Evolutionary conservation across 2,113 vertebrate genomes (phyloP).

Genomic region (Rana temporaria): DNA sequence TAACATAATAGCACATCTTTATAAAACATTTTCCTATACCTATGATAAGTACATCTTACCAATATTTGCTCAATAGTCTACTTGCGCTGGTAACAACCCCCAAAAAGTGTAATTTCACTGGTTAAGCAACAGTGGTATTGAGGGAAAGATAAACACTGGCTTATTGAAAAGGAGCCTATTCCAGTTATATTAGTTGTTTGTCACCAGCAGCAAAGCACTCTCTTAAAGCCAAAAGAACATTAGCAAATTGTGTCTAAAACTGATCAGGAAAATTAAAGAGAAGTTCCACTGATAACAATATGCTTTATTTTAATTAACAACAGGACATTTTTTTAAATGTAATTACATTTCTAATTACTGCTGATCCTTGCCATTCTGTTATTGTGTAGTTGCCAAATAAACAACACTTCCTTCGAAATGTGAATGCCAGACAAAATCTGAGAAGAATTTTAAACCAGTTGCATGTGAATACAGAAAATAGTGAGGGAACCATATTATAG

Average conservation of each 20-base stretch:
- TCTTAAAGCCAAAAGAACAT: constrained; percentile 36
- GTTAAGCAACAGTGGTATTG: not conserved
- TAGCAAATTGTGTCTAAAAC: constrained; percentile 44
- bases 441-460: not conserved
- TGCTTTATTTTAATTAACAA: constrained; percentile 54
- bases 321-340: constrained; percentile 47
- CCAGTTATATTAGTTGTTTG: constrained; percentile 27
- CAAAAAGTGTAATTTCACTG: no score
- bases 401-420: constrained; percentile 20
- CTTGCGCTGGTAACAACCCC: no score
- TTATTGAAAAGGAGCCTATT: not conserved
- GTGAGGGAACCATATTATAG: no score
- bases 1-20: no score
- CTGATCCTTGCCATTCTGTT: constrained; percentile 55
- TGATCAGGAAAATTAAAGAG: constrained; percentile 45
- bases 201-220: constrained; percentile 8
- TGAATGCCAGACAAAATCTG: constrained; percentile 9
- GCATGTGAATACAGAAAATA: not conserved
- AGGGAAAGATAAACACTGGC: not conserved
- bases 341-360: constrained; percentile 57
- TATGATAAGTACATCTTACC: no score
- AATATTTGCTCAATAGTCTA: no score
- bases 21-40: no score
- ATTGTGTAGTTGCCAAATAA: constrained; percentile 49
- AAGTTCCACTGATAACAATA: constrained; percentile 49